A percentile compares a stretch with the other conserved stretches of the same genome.
phyloP scores from a whole-genome alignment of 2,797 vertebrate genomes.

The Limosa lapponica region DNA sequence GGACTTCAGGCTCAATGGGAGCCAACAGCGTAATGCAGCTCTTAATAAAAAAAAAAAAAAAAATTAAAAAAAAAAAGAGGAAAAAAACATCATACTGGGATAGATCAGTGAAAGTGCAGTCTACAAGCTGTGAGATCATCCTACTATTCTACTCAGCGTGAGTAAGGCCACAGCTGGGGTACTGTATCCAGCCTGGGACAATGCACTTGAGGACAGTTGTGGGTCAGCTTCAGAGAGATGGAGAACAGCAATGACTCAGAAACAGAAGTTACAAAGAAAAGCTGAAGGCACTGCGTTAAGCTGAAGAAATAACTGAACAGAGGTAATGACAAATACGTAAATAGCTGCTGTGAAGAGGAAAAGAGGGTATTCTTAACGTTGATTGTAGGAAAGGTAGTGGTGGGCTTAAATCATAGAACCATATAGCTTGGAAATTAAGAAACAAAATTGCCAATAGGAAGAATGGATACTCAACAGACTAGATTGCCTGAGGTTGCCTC shows the following conservation, averaged over 20 bases:
- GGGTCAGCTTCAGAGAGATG: not conserved
- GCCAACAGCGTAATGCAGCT: not conserved
- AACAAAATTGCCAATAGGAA: not conserved
- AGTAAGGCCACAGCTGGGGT: not conserved
- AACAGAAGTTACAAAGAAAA: not conserved
- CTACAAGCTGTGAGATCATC: constrained; percentile 11
- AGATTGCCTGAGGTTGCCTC: not conserved
- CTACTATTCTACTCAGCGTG: not conserved
- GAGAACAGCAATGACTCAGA: not conserved
- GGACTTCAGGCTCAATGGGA: not conserved
- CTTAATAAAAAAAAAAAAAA: not conserved
- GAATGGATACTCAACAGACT: not conserved
- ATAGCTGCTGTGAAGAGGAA: not conserved
- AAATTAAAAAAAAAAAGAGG: not conserved
- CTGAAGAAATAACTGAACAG: not conserved
- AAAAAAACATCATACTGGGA: not conserved
- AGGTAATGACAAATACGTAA: not conserved
- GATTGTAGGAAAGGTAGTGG: not conserved
- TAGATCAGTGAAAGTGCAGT: not conserved
- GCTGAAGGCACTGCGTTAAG: not conserved
- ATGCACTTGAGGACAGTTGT: not conserved
- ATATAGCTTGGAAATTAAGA: not conserved
- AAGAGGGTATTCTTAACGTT: not conserved
- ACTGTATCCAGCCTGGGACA: not conserved
- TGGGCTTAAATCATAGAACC: not conserved